Evolutionary conservation across 2,888 invertebrate genomes (phyloP).

Genomic region (Cataglyphis albicans): DNA sequence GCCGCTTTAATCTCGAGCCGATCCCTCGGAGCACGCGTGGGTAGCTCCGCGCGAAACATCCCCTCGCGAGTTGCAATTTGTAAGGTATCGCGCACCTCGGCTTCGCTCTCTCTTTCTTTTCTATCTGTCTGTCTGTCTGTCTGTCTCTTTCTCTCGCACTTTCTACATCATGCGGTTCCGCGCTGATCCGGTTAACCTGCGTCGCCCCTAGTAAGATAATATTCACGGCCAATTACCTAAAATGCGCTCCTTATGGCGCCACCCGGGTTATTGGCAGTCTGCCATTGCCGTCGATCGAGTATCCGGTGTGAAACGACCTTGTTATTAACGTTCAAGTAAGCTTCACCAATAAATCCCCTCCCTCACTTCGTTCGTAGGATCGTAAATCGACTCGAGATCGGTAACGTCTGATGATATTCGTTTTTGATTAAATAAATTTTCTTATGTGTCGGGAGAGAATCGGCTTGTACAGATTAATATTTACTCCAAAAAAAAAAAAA

Average conservation of each 20-base stretch:
- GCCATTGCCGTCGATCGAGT: constrained; percentile 73
- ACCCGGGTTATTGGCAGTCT: constrained; percentile 73
- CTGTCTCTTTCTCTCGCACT: constrained; percentile 26
- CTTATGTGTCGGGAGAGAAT: not conserved
- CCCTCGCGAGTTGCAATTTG: constrained; percentile 70
- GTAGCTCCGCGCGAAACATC: constrained; percentile 56
- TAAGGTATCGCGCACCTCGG: constrained; percentile 67
- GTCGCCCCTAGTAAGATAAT: constrained; percentile 74
- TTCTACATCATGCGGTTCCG: constrained; percentile 53
- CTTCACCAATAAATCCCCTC: constrained; percentile 64
- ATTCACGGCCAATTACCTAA: constrained; percentile 82
- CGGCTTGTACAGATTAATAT: no score
- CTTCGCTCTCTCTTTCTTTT: constrained; percentile 18
- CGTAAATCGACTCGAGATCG: not conserved
- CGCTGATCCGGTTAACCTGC: constrained; percentile 59
- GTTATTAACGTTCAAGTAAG: constrained; percentile 78
- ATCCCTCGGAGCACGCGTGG: constrained; percentile 58
- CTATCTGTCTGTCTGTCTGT: constrained; percentile 5
- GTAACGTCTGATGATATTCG: not conserved
- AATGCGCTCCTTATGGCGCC: constrained; percentile 75
- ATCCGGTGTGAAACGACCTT: constrained; percentile 78
- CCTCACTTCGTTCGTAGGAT: constrained; percentile 36
- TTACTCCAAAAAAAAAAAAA: not conserved
- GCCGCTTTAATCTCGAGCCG: constrained; percentile 52
- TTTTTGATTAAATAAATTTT: constrained; percentile 14